Conservation (phyloP, 1,140 invertebrate genomes). For the Matsumurasca onukii region DNA sequence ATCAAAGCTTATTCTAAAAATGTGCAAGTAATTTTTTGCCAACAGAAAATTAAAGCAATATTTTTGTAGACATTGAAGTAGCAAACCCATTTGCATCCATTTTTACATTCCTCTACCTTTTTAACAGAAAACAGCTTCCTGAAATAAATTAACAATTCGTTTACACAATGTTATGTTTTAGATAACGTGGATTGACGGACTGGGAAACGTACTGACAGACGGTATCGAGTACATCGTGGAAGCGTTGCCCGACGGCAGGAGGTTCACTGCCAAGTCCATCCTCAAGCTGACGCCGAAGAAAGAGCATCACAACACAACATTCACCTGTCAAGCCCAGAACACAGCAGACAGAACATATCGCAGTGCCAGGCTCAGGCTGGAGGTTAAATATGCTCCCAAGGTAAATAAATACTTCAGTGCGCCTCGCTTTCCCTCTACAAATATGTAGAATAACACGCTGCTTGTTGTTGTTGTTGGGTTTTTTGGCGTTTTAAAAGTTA, state of each 20-base stretch:
- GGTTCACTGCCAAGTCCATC: constrained; percentile 81
- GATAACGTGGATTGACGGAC: constrained; percentile 91
- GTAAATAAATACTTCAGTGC: constrained; percentile 48
- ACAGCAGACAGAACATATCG: constrained; percentile 78
- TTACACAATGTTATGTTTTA: constrained; percentile 50
- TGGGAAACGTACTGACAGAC: constrained; percentile 67
- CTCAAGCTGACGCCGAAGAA: constrained; percentile 80
- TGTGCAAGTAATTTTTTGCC: too few relatives aligned
- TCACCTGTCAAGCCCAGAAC: constrained; percentile 90
- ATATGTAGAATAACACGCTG: too few relatives aligned
- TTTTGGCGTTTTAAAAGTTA: too few relatives aligned
- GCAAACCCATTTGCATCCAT: too few relatives aligned
- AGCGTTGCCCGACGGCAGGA: constrained; percentile 71
- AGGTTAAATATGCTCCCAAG: constrained; percentile 89
- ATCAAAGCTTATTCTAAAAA: too few relatives aligned
- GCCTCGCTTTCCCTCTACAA: too few relatives aligned
- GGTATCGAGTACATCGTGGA: constrained; percentile 73
- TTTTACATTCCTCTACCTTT: too few relatives aligned
- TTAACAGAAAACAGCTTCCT: too few relatives aligned
- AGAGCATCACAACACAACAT: constrained; percentile 85
- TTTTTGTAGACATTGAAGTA: too few relatives aligned
- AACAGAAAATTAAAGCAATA: too few relatives aligned
- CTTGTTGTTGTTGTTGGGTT: too few relatives aligned
- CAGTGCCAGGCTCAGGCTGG: constrained; percentile 72
- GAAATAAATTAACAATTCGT: neutral